phyloP scores from a whole-genome alignment of 2,797 vertebrate genomes.

The Hydrocynus forskahlii region DNA sequence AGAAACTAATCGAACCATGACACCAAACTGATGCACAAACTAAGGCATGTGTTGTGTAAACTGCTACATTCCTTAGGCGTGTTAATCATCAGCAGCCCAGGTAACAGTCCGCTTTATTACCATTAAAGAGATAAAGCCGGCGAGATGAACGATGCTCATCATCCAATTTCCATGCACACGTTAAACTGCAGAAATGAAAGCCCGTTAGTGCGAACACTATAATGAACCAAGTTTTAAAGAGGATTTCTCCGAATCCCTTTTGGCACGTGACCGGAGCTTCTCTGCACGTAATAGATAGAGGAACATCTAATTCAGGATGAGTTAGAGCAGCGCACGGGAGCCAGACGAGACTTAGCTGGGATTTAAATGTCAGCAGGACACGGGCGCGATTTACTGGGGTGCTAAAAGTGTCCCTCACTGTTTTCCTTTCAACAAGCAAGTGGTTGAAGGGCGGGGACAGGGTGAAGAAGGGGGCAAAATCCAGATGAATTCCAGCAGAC shows the following conservation, averaged over 20 bases:
- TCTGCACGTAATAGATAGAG: slow-evolving; percentile 15
- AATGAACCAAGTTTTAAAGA: slow-evolving; percentile 11
- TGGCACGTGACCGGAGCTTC: not conserved
- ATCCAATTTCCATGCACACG: not conserved
- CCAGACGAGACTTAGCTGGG: slow-evolving; percentile 25
- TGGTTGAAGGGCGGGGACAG: not conserved
- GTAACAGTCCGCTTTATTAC: not conserved
- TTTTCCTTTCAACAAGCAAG: slow-evolving; percentile 55
- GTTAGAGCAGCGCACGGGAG: slow-evolving; percentile 6
- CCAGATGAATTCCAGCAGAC: slow-evolving; percentile 66
- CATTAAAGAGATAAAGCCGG: not conserved
- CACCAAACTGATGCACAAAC: not conserved
- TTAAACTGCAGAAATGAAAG: not conserved
- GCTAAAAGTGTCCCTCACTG: slow-evolving; percentile 53
- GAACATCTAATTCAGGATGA: slow-evolving; percentile 34
- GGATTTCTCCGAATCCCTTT: slow-evolving; percentile 17
- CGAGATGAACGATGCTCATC: not conserved
- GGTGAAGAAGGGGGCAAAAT: slow-evolving; percentile 50
- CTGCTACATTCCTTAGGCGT: not conserved
- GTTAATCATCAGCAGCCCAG: not conserved
- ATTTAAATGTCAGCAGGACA: slow-evolving; percentile 51
- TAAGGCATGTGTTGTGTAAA: not conserved
- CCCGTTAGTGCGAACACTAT: not conserved
- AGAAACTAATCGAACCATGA: not conserved
- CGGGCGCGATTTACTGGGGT: slow-evolving; percentile 25